Percentiles rank a stretch among this genome's conserved stretches.
Evolutionary conservation across 2,797 vertebrate genomes (phyloP).

Genomic region (Chiroxiphia lanceolata): DNA sequence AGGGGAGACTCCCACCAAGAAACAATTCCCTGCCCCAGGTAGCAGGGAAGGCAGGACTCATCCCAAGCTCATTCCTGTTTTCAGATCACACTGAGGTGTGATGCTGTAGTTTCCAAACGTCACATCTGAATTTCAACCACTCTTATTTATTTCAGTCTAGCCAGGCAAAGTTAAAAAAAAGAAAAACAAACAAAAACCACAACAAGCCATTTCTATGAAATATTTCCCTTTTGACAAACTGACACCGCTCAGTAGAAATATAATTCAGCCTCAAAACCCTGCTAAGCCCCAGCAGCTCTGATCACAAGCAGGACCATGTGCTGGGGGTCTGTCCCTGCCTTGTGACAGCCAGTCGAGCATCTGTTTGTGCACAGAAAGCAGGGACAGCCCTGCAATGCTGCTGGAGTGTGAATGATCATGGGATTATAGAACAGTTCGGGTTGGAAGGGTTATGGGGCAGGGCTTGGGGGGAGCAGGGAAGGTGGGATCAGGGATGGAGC

Average conservation of each 20-base stretch:
- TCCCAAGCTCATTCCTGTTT: neutral
- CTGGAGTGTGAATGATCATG: accelerated
- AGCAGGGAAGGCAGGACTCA: neutral
- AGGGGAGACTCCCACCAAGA: neutral
- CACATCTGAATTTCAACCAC: neutral
- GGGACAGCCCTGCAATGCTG: neutral
- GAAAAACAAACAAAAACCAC: neutral
- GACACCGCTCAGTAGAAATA: neutral
- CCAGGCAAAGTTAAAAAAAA: neutral
- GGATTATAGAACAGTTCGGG: accelerated
- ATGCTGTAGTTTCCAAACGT: neutral
- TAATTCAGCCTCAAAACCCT: neutral
- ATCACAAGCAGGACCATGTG: accelerated
- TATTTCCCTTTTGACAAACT: neutral
- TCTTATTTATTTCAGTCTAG: neutral
- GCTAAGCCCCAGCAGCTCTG: neutral
- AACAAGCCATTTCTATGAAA: neutral
- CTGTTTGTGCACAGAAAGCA: neutral
- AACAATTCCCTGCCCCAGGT: neutral
- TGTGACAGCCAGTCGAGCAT: neutral
- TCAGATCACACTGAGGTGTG: neutral
- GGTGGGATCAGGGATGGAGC: neutral
- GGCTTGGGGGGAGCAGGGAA: neutral
- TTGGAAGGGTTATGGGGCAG: accelerated
- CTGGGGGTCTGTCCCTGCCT: neutral